Evolutionary conservation across 2,113 vertebrate genomes (phyloP), one percentile per base, ranked within the genome.

Genomic region (Rhea pennata): DNA sequence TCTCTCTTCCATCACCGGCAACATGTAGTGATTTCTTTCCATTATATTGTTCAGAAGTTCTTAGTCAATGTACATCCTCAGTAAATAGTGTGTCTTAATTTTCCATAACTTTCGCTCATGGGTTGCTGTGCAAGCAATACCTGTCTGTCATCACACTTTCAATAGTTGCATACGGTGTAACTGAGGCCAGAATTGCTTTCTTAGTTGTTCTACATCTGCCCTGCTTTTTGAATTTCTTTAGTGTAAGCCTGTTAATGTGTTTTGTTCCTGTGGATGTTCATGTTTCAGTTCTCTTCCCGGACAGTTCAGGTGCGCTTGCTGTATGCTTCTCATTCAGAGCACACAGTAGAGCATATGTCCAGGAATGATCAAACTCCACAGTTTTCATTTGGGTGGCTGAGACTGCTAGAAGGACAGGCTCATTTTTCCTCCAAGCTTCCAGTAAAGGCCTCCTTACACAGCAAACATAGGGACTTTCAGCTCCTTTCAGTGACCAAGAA

Each of bases 1-100:
- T 31, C 13, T 31, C 13, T 27, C 16, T 42, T 84, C 10, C 3
- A 8, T 50, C 26, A 44, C 15, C 40, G 7, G 6, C 58, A 74
- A 50, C 1, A 1, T 0, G 0, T 53, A n/a, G 46, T 81, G 10
- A 13, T 4, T 50, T 73, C 8, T 54, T 78, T 12, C 16, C 27
- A 20, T 66, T 29, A 29, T 8, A 2, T 44, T 44, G 26, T 44
- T 24, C 1, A 26, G 27, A n/a, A 0, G 1, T 9, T 44, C 8
- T 4, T 40, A 15, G 10, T 22, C 10, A 29, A 15, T 75, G 22
- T 44, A 75, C 71, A 75, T 15, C 48, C 12, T 53, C 29, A 15
- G 9, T 46, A 75, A 7, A 7, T 19, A 56, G 51, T 10, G 0
- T 21, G 29, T 4, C 7, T 64, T 0, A 17, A 9, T 77, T 53